These are phyloP conservation scores for Perccottus glenii DNA, from an alignment of 2,113 vertebrate genomes.

Conservation along the genomic window DNA sequence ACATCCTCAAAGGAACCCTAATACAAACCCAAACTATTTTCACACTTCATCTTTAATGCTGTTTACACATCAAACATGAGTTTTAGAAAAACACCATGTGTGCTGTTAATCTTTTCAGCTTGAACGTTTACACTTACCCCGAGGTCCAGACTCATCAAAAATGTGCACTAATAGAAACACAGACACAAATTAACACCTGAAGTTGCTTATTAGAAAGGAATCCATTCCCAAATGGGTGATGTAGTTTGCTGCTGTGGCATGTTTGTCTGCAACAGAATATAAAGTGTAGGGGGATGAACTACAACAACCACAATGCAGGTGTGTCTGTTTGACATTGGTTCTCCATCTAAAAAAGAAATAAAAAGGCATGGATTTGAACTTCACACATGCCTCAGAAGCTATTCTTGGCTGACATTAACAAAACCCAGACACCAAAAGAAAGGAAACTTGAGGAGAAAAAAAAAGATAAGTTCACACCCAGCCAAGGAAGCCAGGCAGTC, in stretches of 20 bases:
- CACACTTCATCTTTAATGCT: conserved; percentile 20
- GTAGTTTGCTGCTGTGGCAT: conserved; percentile 23
- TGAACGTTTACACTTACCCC: conserved; percentile 18
- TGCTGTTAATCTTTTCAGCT: conserved; percentile 25
- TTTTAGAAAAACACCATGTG: conserved; percentile 9
- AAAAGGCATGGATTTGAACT: conserved; percentile 61
- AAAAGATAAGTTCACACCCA: conserved; percentile 47
- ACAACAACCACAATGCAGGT: conserved; percentile 39
- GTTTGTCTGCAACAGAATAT: conserved; percentile 27
- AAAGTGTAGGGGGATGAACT: conserved; percentile 26
- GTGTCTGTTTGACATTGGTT: conserved; percentile 64
- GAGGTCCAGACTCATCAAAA: conserved; percentile 29
- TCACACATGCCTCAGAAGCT: conserved; percentile 72
- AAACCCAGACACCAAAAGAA: conserved; percentile 58
- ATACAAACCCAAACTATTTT: conserved; percentile 14
- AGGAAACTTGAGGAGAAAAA: conserved; percentile 25
- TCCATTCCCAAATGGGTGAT: conserved; percentile 30
- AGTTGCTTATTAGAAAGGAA: conserved; percentile 27
- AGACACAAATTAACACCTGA: conserved; percentile 20
- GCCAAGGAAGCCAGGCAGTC: conserved; percentile 37
- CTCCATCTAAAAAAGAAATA: conserved; percentile 38
- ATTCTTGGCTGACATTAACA: conserved; percentile 73
- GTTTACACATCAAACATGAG: conserved; percentile 15
- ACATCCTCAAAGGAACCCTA: conserved; percentile 25
- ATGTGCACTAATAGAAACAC: background rate